Base-by-base conservation (phyloP, 2,888 invertebrate species). In the Lottia scabra region DNA sequence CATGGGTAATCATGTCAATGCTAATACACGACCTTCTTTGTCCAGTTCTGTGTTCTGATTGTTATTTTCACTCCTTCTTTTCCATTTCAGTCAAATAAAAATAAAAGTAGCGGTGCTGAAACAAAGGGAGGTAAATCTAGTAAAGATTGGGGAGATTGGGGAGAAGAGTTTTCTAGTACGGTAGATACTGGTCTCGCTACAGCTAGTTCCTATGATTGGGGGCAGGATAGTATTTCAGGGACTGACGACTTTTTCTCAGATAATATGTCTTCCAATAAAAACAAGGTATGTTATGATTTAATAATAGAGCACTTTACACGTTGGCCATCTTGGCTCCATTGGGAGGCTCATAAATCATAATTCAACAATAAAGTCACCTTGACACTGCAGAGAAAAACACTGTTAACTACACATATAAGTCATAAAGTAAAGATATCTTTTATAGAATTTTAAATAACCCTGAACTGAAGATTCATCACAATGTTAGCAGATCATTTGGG, bases 161-260 rank as follows among this genome's bases (percentile, higher is more conserved):
- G 38, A 4, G 77, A 80, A 19, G 84, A 85, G 56, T 85, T 85
- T 73, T 72, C 77, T 19, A 78, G 80, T 19, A 80, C 81, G 4
- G 80, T 80, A 44, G 81, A 80, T 62, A 76, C 74, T 23, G 82
- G 81, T 26, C 76, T 85, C 38, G 74, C 77, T 45, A 81, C 84
- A 3, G 81, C 84, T 26, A 83, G 84, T 74, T 75, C 83, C 8
- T 88, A 88, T 75, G 83, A 86, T 78, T 88, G 88, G 88, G 86
- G 84, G n/a, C 66, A 67, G 2, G 65, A 73, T 16, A 38, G 38
- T 10, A 38, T 70, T 5, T 43, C 67, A 0, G 67, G 67, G 12
- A 75, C 68, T n/a, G 81, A 80, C 67, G 83, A 85, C 68, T 87
- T 87, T 80, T 88, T 87, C 74, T 80, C 84, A 8, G 73, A 78